phyloP scores from a whole-genome alignment of 2,888 invertebrate species.

The Oxytorus armatus region DNA sequence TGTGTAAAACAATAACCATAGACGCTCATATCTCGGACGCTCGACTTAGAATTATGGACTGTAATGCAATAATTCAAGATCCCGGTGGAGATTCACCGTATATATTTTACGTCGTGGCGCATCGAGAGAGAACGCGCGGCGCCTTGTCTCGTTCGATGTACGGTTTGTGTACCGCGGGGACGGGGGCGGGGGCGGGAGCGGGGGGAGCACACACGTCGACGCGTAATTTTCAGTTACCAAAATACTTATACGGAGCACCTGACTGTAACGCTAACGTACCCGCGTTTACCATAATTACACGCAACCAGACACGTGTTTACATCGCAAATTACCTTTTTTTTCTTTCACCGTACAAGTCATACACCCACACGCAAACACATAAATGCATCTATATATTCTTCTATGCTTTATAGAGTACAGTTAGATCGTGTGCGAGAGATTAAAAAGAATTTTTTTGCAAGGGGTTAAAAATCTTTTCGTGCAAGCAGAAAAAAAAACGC shows the following conservation, averaged over 20 bases:
- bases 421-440: too few species aligned
- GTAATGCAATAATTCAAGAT: conserved; percentile 62
- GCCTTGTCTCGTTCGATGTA: not conserved
- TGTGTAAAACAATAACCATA: not conserved
- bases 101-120: conserved; percentile 9
- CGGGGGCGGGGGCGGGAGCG: too few species aligned
- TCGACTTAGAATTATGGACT: too few species aligned
- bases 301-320: conserved; percentile 66
- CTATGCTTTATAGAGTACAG: too few species aligned
- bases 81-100: conserved; percentile 44
- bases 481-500: too few species aligned
- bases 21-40: not conserved
- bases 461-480: too few species aligned
- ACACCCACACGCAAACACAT: too few species aligned
- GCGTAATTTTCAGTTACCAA: conserved; percentile 72
- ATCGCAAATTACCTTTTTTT: conserved; percentile 54
- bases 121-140: not conserved
- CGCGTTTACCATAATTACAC: conserved; percentile 68
- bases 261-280: conserved; percentile 64
- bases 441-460: too few species aligned
- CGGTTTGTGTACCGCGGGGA: not conserved
- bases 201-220: conserved; percentile 27
- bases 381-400: too few species aligned
- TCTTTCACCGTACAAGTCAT: not conserved
- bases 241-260: conserved; percentile 69